Base-by-base conservation (phyloP, 2,797 vertebrate species). In the Poecile montanus region DNA sequence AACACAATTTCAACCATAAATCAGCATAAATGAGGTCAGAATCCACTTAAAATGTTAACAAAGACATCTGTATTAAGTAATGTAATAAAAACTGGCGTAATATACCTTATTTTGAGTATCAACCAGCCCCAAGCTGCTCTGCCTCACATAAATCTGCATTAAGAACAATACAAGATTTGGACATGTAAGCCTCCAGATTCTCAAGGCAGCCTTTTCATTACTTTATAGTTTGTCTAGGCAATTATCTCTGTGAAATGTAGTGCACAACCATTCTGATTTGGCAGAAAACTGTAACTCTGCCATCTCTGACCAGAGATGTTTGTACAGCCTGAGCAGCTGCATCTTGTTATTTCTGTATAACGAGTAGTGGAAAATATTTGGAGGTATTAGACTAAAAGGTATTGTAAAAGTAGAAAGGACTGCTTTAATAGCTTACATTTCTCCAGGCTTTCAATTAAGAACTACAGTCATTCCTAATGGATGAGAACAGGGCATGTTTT, bases 361-460 rank as follows among this genome's bases (percentile, higher is more conserved):
- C 18, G 34, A 76, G 36, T 44, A 76, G 5, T 10, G 13, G 45
- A 83, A 93, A 94, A 74, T 42, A 74, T 63, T 85, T 74, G 44
- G 68, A 92, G 67, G 40, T 67, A 79, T 18, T 53, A 70, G 30
- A 79, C 30, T 61, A 80, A 74, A 60, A 93, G 57, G 16, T 40
- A 83, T 30, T 61, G 50, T 16, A 83, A 73, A 73, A 88, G 58
- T 13, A 77, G 54, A 34, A 93, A 77, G 68, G 21, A 53, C 11
- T 89, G 40, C 78, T 89, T 87, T 91, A 91, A 89, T 44, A 82
- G 63, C 74, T 89, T 29, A 50, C 16, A 61, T 74, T 84, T 88
- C 82, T 89, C 47, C 57, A 84, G 82, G 68, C 58, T 92, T 77
- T 79, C 67, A 91, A 85, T 68, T 83, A 91, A 92, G 88, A 92